Evolutionary conservation across 2,888 invertebrate species (phyloP).

Genomic region (Lumbricus terrestris): DNA sequence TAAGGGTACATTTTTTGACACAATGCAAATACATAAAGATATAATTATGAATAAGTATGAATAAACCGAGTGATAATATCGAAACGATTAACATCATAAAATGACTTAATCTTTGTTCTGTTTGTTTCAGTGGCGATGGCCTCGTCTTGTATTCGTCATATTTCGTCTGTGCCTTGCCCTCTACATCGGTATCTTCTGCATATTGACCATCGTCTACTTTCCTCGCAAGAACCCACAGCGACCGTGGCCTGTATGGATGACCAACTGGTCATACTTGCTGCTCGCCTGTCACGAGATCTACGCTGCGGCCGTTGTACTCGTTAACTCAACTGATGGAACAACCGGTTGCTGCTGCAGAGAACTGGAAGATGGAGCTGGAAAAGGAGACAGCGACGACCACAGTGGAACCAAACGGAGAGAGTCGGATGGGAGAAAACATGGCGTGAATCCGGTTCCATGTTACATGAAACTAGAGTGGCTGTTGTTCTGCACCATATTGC

Average conservation of each 20-base stretch:
- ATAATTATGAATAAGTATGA: too few relatives aligned
- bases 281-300: slow-evolving; percentile 44
- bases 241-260: slow-evolving; percentile 48
- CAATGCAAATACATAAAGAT: too few relatives aligned
- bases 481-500: slow-evolving; percentile 23
- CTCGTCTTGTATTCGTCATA: slow-evolving; percentile 42
- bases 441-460: slow-evolving; percentile 28
- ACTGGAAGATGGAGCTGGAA: background rate
- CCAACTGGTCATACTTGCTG: slow-evolving; percentile 52
- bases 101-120: too few relatives aligned
- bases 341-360: slow-evolving; percentile 12
- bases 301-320: slow-evolving; percentile 26
- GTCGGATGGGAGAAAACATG: background rate
- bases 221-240: slow-evolving; percentile 28
- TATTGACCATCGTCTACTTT: slow-evolving; percentile 38
- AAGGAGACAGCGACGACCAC: background rate
- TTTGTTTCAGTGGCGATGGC: slow-evolving; percentile 48
- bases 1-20: too few relatives aligned
- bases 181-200: slow-evolving; percentile 45
- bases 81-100: too few relatives aligned
- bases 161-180: slow-evolving; percentile 46
- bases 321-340: background rate
- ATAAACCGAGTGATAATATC: too few relatives aligned
- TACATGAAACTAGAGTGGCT: slow-evolving; percentile 37
- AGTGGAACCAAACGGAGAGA: background rate